A percentile compares a stretch with the other conserved stretches of the same genome.
Conservation (phyloP, 2,888 invertebrate species). For the Gasteruption jaculator region DNA sequence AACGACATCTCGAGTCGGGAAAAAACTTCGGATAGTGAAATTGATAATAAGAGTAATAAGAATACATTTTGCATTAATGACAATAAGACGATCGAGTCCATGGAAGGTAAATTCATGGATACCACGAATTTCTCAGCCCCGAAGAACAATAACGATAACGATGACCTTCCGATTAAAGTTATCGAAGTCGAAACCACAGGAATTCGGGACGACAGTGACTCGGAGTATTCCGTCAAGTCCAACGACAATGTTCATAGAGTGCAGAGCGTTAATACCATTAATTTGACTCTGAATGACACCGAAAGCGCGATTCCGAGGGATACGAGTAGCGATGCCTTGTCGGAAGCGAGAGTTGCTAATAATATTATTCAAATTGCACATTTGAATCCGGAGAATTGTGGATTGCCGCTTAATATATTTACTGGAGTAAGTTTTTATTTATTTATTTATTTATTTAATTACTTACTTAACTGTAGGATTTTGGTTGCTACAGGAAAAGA, state of each 20-base stretch:
- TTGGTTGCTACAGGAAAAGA: too few species aligned
- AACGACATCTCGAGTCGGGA: constrained; percentile 24
- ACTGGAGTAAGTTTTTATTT: constrained; percentile 59
- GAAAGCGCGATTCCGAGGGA: constrained; percentile 64
- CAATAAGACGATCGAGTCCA: constrained; percentile 40
- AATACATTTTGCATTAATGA: constrained; percentile 34
- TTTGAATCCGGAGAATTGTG: constrained; percentile 70
- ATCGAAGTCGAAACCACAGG: constrained; percentile 35
- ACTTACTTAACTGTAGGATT: too few species aligned
- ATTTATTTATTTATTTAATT: constrained; percentile 1
- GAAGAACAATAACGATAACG: constrained; percentile 34
- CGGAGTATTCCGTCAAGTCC: constrained; percentile 29
- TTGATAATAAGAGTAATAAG: too few species aligned
- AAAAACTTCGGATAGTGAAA: constrained; percentile 29
- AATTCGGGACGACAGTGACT: constrained; percentile 25
- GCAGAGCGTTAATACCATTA: constrained; percentile 43
- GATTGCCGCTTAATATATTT: constrained; percentile 84
- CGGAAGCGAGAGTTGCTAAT: constrained; percentile 57
- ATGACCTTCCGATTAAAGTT: constrained; percentile 33
- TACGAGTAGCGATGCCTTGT: constrained; percentile 63
- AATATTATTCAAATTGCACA: constrained; percentile 63
- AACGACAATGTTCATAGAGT: constrained; percentile 42
- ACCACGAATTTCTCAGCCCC: constrained; percentile 27
- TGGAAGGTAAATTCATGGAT: constrained; percentile 43
- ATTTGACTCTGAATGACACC: constrained; percentile 45